Conservation (phyloP, 2,113 vertebrate genomes). For the Dromas ardeola region DNA sequence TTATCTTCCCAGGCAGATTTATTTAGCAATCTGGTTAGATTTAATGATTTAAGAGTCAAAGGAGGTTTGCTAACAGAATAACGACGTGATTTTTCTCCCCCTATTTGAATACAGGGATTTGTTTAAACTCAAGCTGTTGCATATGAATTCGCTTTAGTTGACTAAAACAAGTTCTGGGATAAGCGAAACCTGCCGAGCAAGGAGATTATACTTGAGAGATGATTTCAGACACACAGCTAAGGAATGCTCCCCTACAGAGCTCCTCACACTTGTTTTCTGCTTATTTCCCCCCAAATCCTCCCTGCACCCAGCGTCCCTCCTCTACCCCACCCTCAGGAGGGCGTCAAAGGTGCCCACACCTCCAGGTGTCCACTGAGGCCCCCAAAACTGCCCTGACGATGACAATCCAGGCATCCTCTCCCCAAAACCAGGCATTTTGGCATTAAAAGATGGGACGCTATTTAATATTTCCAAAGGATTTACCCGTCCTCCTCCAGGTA, state of each 20-base stretch:
- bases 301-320: background rate
- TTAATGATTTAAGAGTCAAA: background rate
- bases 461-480: background rate
- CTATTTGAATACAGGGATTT: background rate
- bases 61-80: background rate
- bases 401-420: background rate
- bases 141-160: background rate
- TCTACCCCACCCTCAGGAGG: background rate
- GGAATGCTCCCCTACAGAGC: background rate
- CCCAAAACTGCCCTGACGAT: background rate
- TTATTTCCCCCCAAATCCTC: accelerated
- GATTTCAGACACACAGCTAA: background rate
- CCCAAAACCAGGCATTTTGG: background rate
- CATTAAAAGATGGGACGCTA: background rate
- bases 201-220: background rate
- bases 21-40: background rate
- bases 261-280: background rate
- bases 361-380: background rate
- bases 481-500: background rate
- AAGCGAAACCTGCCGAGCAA: background rate
- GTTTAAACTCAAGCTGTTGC: conserved; percentile 21
- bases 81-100: accelerated
- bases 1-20: background rate
- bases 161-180: background rate
- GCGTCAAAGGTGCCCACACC: accelerated